Base-by-base conservation (phyloP, 2,113 vertebrate species). In the Nycticryphes semicollaris region DNA sequence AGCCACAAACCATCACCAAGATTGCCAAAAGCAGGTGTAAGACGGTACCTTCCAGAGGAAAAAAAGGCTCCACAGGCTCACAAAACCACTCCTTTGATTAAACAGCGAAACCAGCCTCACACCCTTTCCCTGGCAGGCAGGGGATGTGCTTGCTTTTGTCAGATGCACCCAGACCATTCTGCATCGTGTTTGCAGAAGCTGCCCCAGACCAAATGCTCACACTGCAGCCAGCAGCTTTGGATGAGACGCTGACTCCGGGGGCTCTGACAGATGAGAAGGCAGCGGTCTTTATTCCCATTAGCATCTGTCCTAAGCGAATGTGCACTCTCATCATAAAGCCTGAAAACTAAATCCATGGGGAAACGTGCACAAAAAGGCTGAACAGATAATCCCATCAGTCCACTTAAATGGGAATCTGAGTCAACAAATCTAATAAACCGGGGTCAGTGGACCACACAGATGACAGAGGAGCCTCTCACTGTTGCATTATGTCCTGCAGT, bases 341-440 rank as follows among this genome's bases (percentile, higher is more conserved):
- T 70, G 82, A 62, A 95, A 87, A 69, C 53, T 84, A 91, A 94
- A 94, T 64, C 86, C 93, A 39, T 30, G 31, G 69, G 82, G 85
- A 91, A 82, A 84, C 0, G 4, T 13, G 28, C 51, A 93, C 51
- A 63, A 73, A 95, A 94, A 73, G 41, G 41, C 82, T 91, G 73
- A 91, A 74, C 41, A 86, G 83, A 92, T 92, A 92, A 95, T 93
- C 68, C 80, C 60, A 91, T 83, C 82, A 90, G 73, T 51, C 74
- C 67, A 85, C 53, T 88, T 90, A 93, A 92, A 77, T 0, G 1
- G 21, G 90, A 94, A 69, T 73, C 54, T 64, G 84, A 96, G 66
- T 73, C 85, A 94, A 87, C 81, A 95, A 73, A 87, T 94, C 73
- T 86, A 88, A 93, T 91, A 76, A 93, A 90, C 59, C 10, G 39